Percentiles rank a stretch among this genome's conserved stretches.
phyloP scores from a whole-genome alignment of 2,888 invertebrate genomes.

The Hypomecis punctinalis region DNA sequence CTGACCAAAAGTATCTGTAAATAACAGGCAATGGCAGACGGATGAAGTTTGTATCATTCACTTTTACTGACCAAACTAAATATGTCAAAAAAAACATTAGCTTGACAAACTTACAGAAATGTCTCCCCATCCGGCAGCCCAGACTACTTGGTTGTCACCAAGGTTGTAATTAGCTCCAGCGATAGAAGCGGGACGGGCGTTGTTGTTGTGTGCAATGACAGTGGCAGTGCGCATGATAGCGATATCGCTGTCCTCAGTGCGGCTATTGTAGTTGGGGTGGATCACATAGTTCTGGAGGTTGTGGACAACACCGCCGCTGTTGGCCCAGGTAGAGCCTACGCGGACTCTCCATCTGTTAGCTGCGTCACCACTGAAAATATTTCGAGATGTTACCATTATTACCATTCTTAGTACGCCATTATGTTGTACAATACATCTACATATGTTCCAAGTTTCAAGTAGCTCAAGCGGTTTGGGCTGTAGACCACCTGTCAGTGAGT shows the following conservation, averaged over 20 bases:
- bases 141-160: slow-evolving; percentile 57
- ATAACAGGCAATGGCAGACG: no score
- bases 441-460: no score
- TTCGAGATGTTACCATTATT: no score
- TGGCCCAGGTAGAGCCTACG: slow-evolving; percentile 54
- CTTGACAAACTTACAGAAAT: slow-evolving; percentile 50
- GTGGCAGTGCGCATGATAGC: slow-evolving; percentile 55
- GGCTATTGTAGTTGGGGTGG: slow-evolving; percentile 59
- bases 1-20: no score
- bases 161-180: slow-evolving; percentile 56
- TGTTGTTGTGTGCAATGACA: slow-evolving; percentile 46
- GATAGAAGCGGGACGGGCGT: slow-evolving; percentile 50
- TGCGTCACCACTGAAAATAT: slow-evolving; percentile 46
- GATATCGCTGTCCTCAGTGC: slow-evolving; percentile 57
- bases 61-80: no score
- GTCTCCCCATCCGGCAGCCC: slow-evolving; percentile 74
- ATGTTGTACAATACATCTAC: no score
- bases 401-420: no score
- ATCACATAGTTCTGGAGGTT: slow-evolving; percentile 40
- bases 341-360: slow-evolving; percentile 51
- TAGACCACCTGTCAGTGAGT: no score
- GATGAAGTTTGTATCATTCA: no score
- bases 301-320: slow-evolving; percentile 56
- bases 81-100: no score
- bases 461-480: no score